phyloP scores from a whole-genome alignment of 2,888 invertebrate genomes.

The Metopia argyrocephala region DNA sequence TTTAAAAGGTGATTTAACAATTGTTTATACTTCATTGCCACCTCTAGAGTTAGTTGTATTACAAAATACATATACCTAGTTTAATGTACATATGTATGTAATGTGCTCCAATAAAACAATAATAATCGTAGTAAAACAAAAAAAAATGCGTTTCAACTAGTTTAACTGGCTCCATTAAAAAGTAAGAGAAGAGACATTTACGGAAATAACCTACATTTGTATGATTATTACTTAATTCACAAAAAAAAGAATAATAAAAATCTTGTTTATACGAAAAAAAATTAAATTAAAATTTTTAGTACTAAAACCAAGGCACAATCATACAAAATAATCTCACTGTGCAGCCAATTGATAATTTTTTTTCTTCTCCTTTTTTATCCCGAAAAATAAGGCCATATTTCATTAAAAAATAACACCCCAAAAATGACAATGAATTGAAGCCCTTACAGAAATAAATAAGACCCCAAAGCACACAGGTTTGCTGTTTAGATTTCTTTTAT shows the following conservation, averaged over 20 bases:
- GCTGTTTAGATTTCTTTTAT: too few relatives aligned
- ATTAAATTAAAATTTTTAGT: neutral
- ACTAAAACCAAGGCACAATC: too few relatives aligned
- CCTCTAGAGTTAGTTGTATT: constrained; percentile 1
- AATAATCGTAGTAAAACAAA: constrained; percentile 11
- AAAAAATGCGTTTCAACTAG: constrained; percentile 35
- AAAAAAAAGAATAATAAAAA: neutral
- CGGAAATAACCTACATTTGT: constrained; percentile 59
- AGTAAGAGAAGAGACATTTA: constrained; percentile 35
- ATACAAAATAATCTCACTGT: too few relatives aligned
- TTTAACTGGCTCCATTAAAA: constrained; percentile 54
- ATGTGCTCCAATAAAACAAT: constrained; percentile 47
- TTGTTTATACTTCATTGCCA: constrained; percentile 57
- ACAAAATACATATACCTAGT: neutral
- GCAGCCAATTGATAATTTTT: too few relatives aligned
- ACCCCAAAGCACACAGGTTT: too few relatives aligned
- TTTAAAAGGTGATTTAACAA: constrained; percentile 48
- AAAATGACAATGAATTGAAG: too few relatives aligned
- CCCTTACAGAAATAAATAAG: too few relatives aligned
- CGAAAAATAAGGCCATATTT: too few relatives aligned
- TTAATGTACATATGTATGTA: constrained; percentile 28
- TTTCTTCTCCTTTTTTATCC: too few relatives aligned
- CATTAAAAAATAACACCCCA: too few relatives aligned
- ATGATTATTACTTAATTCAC: constrained; percentile 12
- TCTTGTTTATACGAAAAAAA: neutral